phyloP scores from a whole-genome alignment of 1,140 invertebrate genomes.

The Tetragonula clypearis region DNA sequence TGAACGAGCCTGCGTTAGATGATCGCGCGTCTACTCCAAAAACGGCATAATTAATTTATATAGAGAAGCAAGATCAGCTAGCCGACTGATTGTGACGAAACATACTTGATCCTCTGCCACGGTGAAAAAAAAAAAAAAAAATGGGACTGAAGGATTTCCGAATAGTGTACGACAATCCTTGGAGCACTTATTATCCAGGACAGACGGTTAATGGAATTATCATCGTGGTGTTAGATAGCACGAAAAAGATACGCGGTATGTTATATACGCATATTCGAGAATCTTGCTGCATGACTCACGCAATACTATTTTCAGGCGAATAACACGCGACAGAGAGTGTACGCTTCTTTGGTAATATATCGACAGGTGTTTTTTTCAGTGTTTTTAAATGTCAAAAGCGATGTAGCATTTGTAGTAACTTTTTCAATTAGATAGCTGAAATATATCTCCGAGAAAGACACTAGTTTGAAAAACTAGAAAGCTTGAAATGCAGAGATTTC shows the following conservation, averaged over 20 bases:
- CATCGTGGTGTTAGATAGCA: constrained; percentile 73
- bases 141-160: constrained; percentile 80
- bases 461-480: neutral
- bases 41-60: constrained; percentile 21
- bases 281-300: neutral
- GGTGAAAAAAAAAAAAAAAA: no score
- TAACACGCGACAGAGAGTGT: neutral
- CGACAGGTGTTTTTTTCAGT: constrained; percentile 28
- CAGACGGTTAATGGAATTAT: constrained; percentile 79
- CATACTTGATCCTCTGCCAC: no score
- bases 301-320: neutral
- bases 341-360: neutral
- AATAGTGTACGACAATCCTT: constrained; percentile 80
- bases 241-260: constrained; percentile 81
- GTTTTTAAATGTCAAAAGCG: neutral
- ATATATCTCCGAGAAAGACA: neutral
- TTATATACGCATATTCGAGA: neutral
- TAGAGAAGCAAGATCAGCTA: neutral
- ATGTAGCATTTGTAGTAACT: neutral
- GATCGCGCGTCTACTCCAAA: neutral
- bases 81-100: neutral
- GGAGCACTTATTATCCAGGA: constrained; percentile 80
- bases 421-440: neutral
- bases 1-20: neutral
- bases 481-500: neutral